Evolutionary conservation across 2,113 vertebrate genomes (phyloP).

Genomic region (Lepidothrix coronata): DNA sequence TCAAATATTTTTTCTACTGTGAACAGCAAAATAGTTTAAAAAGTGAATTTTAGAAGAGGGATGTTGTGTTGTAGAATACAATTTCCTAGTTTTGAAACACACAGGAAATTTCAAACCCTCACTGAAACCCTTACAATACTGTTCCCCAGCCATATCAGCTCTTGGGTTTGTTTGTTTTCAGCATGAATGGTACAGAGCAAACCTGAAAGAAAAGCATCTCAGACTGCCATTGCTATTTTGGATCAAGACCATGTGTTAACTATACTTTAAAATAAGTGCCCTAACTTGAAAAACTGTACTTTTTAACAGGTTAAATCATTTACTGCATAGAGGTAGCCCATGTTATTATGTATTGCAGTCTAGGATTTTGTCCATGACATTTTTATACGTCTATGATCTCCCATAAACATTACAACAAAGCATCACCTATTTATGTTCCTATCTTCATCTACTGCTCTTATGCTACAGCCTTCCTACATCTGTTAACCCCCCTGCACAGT

Average conservation of each 20-base stretch:
- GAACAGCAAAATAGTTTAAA: background rate
- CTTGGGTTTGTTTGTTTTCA: background rate
- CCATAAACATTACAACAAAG: background rate
- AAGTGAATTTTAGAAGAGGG: background rate
- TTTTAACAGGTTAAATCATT: background rate
- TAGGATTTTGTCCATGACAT: background rate
- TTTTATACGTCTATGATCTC: background rate
- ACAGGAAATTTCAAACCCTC: background rate
- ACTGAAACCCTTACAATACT: background rate
- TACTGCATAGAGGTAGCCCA: background rate
- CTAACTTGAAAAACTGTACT: background rate
- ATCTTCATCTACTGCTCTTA: background rate
- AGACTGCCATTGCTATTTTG: background rate
- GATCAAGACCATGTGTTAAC: background rate
- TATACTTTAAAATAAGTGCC: background rate
- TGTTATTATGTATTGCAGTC: background rate
- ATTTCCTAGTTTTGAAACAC: background rate
- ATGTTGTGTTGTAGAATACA: background rate
- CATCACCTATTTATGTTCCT: background rate
- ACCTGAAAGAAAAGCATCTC: background rate
- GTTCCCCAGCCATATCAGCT: background rate
- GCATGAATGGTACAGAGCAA: background rate
- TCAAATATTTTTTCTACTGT: background rate
- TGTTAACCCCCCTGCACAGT: background rate
- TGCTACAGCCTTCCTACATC: background rate